phyloP scores from a whole-genome alignment of 35 echinoderm and acorn worm genomes.

The Lytechinus variegatus region DNA sequence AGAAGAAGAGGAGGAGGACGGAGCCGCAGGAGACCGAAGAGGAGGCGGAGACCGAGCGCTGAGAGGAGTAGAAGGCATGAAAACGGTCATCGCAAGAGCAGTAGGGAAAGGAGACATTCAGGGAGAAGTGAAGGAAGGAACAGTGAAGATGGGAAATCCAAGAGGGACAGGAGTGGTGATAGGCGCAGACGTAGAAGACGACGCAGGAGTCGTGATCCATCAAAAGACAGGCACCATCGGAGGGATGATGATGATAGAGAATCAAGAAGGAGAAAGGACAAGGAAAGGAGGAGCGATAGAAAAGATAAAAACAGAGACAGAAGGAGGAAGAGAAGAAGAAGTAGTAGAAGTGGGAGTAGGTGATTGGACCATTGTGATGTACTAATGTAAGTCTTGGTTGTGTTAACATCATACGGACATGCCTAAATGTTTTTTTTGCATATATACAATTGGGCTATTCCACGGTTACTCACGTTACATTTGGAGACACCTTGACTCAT shows the following conservation, averaged over 20 bases:
- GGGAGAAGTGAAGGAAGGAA: slow-evolving; percentile 11
- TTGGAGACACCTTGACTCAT: no score
- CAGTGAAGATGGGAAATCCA: background rate
- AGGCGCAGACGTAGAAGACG: background rate
- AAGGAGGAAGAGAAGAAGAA: background rate
- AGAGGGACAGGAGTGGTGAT: background rate
- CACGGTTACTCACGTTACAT: no score
- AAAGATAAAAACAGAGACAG: background rate
- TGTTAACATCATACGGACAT: no score
- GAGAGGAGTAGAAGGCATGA: background rate
- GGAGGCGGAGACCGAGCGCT: background rate
- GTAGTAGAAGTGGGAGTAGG: background rate
- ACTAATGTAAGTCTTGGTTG: no score
- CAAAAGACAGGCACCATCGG: background rate
- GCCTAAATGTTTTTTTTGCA: no score
- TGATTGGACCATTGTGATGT: background rate
- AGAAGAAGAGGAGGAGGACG: no score
- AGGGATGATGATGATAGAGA: background rate
- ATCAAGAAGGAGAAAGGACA: background rate
- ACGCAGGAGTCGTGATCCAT: background rate
- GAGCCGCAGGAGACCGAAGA: background rate
- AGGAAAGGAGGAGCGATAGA: background rate
- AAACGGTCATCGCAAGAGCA: background rate
- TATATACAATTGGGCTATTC: no score
- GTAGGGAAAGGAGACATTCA: background rate